These are phyloP conservation scores for Bombus superbus DNA, from an alignment of 1,140 invertebrate species.

Conservation along the genomic window DNA sequence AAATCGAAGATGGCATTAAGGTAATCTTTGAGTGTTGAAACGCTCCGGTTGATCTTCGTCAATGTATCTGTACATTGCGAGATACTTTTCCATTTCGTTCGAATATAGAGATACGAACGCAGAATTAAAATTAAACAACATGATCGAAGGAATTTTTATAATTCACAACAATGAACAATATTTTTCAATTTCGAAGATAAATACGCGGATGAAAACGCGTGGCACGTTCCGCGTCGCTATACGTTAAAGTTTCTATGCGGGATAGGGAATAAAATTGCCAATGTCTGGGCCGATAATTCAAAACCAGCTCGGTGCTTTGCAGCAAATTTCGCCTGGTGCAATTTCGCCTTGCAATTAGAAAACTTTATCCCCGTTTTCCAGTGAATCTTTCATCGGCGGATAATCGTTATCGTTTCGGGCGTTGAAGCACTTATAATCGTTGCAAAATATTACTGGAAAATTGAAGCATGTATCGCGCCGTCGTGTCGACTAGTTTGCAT, in stretches of 20 bases:
- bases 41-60: slow-evolving; percentile 30
- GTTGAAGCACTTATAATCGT: not conserved
- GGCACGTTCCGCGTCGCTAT: not conserved
- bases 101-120: not conserved
- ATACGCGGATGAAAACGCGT: not conserved
- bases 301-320: not conserved
- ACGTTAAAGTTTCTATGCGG: not conserved
- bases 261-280: not conserved
- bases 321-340: not conserved
- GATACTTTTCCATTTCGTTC: slow-evolving; percentile 18
- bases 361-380: not conserved
- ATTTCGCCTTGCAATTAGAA: not conserved
- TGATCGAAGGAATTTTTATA: too few relatives aligned
- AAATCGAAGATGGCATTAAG: slow-evolving; percentile 21
- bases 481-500: not conserved
- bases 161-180: not conserved
- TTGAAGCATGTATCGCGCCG: not conserved
- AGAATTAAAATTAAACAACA: too few relatives aligned
- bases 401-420: not conserved
- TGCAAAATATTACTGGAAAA: not conserved
- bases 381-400: slow-evolving; percentile 2
- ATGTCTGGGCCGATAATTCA: slow-evolving; percentile 1
- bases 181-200: not conserved
- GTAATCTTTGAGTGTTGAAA: slow-evolving; percentile 41
- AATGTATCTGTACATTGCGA: slow-evolving; percentile 1